Base-by-base conservation (phyloP, 2,797 vertebrate genomes). In the Lophura swinhoii region DNA sequence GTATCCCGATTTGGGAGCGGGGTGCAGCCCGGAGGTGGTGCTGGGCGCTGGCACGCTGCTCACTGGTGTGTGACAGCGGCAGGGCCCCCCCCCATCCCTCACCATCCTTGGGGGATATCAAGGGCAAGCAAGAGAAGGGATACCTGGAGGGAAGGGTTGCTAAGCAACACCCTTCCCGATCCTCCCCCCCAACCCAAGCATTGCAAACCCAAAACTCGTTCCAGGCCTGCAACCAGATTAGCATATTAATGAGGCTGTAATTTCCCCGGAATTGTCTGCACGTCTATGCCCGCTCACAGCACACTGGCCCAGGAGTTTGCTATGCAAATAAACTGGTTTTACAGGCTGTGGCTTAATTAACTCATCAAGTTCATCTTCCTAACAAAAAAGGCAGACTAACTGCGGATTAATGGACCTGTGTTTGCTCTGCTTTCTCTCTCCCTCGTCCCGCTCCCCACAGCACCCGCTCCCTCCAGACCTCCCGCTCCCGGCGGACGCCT, bases 161-260 rank as follows among this genome's bases (percentile, higher is more conserved):
- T 98, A 97, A 86, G 98, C 97, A 97, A 98, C 98, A 66, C 51
- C 93, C 97, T 96, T 96, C 91, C 90, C 17, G 2, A 3, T 21
- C 26, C 26, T 26, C 51, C 49, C 23, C 13, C 49, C 49, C 49
- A 26, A 97, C 97, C 96, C 49, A 64, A 97, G 97, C 97, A 98
- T 97, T 96, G 96, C 97, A 97, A 97, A 97, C 97, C 97, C 97
- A 97, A 98, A 98, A 97, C 98, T 97, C 97, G 97, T 98, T 98
- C 98, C 97, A 98, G 97, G 96, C 97, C 98, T 98, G 97, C 97
- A 97, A 98, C 98, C 98, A 98, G 98, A 98, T 98, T 98, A 98
- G 98, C 98, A 98, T 98, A 98, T 98, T 98, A 98, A 98, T 98
- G 98, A 98, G 98, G 97, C 97, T 98, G 97, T 98, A 98, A 98